Percentiles rank a stretch among this genome's conserved stretches.
phyloP scores from a whole-genome alignment of 2,888 invertebrate species.

The Lithodes maja region DNA sequence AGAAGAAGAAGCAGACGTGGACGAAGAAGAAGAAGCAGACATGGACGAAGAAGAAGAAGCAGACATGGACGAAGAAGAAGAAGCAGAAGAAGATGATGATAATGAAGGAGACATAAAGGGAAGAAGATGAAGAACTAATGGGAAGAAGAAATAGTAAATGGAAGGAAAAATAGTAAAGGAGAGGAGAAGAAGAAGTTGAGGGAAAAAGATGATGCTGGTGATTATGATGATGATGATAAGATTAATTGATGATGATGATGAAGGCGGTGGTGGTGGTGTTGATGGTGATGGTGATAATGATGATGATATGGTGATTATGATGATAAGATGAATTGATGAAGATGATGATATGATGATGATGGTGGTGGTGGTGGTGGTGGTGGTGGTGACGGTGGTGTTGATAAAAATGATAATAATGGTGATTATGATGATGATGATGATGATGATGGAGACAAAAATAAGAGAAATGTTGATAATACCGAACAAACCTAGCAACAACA shows the following conservation, averaged over 20 bases:
- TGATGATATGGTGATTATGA: background rate
- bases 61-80: background rate
- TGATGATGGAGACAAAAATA: background rate
- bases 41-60: too few relatives aligned
- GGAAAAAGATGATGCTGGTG: background rate
- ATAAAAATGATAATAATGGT: background rate
- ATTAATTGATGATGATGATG: background rate
- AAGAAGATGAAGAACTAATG: background rate
- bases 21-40: too few relatives aligned
- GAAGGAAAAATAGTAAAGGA: background rate
- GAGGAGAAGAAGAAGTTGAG: background rate
- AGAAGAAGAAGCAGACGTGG: too few relatives aligned
- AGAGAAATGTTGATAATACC: too few relatives aligned
- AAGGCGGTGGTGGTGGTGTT: background rate
- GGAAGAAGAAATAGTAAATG: background rate
- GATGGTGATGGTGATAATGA: background rate
- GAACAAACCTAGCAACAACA: too few relatives aligned
- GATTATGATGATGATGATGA: background rate
- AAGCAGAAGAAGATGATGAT: background rate
- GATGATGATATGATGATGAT: background rate
- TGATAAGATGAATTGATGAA: background rate
- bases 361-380: too few relatives aligned
- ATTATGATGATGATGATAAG: background rate
- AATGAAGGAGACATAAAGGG: background rate
- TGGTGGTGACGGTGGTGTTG: background rate